These are phyloP conservation scores for Molossus alvarezi DNA, from an alignment of 2,797 vertebrate species.

Conservation along the genomic window DNA sequence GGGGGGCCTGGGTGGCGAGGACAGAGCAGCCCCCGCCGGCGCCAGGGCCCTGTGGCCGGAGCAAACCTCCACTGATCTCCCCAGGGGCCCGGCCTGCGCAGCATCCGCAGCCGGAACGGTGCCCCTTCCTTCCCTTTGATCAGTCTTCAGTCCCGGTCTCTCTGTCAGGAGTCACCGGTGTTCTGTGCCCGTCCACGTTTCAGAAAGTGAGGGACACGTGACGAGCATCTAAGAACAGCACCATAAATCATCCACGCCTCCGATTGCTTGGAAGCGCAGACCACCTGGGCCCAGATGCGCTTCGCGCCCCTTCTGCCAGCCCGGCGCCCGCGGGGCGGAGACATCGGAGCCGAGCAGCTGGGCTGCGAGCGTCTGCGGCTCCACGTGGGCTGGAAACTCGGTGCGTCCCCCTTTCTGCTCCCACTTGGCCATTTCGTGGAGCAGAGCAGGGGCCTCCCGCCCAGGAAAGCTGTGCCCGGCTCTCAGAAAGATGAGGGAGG, in stretches of 20 bases:
- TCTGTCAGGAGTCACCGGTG: constrained; percentile 17
- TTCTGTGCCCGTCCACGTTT: constrained; percentile 67
- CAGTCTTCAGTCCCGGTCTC: constrained; percentile 64
- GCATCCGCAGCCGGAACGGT: not conserved
- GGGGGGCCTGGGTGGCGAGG: not conserved
- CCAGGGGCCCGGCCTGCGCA: not conserved
- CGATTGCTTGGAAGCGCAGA: constrained; percentile 51
- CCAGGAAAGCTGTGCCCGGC: not conserved
- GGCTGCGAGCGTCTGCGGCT: not conserved
- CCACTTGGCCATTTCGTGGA: not conserved
- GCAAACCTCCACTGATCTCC: constrained; percentile 4
- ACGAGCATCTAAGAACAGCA: constrained; percentile 67
- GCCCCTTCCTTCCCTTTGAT: constrained; percentile 52
- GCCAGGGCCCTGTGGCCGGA: not conserved
- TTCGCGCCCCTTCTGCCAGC: not conserved
- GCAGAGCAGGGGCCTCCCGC: not conserved
- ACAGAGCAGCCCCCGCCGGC: not conserved
- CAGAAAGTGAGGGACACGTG: constrained; percentile 48
- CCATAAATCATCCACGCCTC: constrained; percentile 22
- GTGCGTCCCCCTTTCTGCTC: not conserved
- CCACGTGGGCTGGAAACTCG: not conserved
- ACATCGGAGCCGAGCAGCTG: not conserved
- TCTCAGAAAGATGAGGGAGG: not conserved
- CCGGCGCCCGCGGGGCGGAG: not conserved
- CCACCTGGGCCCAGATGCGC: constrained; percentile 71